Evolutionary conservation across 1,140 invertebrate species (phyloP).

Genomic region (Ctenoplectra terminalis): DNA sequence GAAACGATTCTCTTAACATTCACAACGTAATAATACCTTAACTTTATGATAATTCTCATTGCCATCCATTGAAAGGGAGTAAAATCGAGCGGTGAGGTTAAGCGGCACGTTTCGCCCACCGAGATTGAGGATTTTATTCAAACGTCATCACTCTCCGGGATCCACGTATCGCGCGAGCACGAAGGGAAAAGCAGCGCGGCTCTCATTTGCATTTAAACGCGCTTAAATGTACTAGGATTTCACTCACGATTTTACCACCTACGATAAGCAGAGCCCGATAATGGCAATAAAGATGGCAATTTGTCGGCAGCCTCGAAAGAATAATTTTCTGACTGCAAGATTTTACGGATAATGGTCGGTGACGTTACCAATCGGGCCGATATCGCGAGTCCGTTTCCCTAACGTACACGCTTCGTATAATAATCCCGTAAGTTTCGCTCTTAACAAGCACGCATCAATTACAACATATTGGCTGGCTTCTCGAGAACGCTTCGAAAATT

Average conservation of each 20-base stretch:
- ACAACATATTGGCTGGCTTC: conserved; percentile 36
- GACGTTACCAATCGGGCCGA: conserved; percentile 43
- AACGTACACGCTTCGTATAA: conserved; percentile 45
- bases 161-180: conserved; percentile 10
- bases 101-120: not conserved
- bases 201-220: conserved; percentile 70
- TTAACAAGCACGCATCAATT: conserved; percentile 57
- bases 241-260: conserved; percentile 56
- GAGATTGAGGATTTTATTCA: conserved; percentile 15
- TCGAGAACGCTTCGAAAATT: conserved; percentile 55
- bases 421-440: conserved; percentile 48
- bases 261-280: conserved; percentile 59
- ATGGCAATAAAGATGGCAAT: conserved; percentile 67
- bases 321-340: conserved; percentile 39
- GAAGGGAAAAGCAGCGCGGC: not conserved
- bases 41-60: not conserved
- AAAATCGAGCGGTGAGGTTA: not conserved
- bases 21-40: too few species aligned
- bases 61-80: not conserved
- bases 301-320: conserved; percentile 53
- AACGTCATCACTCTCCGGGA: conserved; percentile 25
- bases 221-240: conserved; percentile 61
- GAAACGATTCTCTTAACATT: not conserved
- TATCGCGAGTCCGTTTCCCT: conserved; percentile 1
- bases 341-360: conserved; percentile 22